Conservation (phyloP, 2,113 vertebrate genomes). For the Misgurnus anguillicaudatus region DNA sequence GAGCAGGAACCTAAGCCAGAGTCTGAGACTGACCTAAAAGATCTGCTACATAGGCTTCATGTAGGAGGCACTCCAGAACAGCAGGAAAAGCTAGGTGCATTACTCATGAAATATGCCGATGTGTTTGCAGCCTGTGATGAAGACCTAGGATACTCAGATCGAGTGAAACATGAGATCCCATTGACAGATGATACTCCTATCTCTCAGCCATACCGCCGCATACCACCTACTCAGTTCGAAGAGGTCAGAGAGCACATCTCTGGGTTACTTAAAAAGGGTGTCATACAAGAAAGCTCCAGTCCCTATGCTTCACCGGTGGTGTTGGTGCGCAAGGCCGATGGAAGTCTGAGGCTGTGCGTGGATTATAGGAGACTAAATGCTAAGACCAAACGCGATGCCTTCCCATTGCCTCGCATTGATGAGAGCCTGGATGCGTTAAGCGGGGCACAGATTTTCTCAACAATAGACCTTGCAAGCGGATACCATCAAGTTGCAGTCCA, state of each 20-base stretch:
- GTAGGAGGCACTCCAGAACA: conserved; percentile 24
- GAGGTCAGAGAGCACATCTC: conserved; percentile 5
- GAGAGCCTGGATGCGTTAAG: conserved; percentile 6
- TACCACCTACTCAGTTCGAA: not conserved
- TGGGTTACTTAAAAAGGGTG: not conserved
- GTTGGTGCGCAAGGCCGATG: conserved; percentile 4
- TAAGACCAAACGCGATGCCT: not conserved
- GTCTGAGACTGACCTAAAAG: not conserved
- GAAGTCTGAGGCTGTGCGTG: conserved; percentile 20
- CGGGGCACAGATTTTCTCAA: not conserved
- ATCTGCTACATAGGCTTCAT: conserved; percentile 10
- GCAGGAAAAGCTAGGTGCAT: conserved; percentile 5
- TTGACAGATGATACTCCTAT: conserved; percentile 11
- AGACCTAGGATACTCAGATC: conserved; percentile 15
- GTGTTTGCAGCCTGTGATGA: conserved; percentile 31
- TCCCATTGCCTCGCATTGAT: not conserved
- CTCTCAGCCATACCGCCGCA: not conserved
- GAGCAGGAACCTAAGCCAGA: no score
- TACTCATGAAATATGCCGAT: conserved; percentile 29
- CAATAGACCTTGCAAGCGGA: not conserved
- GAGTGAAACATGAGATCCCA: not conserved
- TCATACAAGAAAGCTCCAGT: conserved; percentile 14
- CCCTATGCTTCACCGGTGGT: not conserved
- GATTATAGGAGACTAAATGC: conserved; percentile 18
- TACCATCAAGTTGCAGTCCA: not conserved